phyloP scores from a whole-genome alignment of 2,888 invertebrate genomes.

The Tetheella fluctuosa region DNA sequence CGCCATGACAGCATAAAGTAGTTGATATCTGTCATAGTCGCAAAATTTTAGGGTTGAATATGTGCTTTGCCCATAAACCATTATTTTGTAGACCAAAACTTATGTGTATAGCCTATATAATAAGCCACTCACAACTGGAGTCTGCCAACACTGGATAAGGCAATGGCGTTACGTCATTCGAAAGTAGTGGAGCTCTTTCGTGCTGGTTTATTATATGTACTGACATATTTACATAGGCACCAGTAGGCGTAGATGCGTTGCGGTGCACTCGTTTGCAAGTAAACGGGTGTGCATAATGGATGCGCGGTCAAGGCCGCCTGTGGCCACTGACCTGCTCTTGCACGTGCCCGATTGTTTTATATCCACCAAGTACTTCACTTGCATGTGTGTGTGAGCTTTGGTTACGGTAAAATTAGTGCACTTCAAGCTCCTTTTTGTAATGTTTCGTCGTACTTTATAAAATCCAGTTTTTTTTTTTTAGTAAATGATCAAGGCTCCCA shows the following conservation, averaged over 20 bases:
- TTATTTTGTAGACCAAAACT: too few relatives aligned
- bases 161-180: constrained; percentile 16
- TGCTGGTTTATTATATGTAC: constrained; percentile 40
- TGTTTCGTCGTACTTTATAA: not conserved
- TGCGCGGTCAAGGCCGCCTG: constrained; percentile 78
- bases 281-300: constrained; percentile 80
- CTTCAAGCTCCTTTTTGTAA: not conserved
- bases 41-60: not conserved
- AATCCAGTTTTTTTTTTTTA: not conserved
- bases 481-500: not conserved
- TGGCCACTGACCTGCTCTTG: constrained; percentile 67
- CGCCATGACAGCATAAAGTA: too few relatives aligned
- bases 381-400: constrained; percentile 40
- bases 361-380: constrained; percentile 43
- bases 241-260: constrained; percentile 64
- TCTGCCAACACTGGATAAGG: not conserved
- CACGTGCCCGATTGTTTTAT: constrained; percentile 76
- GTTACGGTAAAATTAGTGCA: constrained; percentile 46
- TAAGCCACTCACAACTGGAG: not conserved
- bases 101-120: not conserved
- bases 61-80: not conserved
- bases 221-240: constrained; percentile 45
- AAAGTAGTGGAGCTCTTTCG: constrained; percentile 38
- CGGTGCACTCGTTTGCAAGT: constrained; percentile 78
- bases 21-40: not conserved